A percentile compares a stretch with the other conserved stretches of the same genome.
phyloP scores from a whole-genome alignment of 2,888 invertebrate species.

The Aleiodes testaceus region DNA sequence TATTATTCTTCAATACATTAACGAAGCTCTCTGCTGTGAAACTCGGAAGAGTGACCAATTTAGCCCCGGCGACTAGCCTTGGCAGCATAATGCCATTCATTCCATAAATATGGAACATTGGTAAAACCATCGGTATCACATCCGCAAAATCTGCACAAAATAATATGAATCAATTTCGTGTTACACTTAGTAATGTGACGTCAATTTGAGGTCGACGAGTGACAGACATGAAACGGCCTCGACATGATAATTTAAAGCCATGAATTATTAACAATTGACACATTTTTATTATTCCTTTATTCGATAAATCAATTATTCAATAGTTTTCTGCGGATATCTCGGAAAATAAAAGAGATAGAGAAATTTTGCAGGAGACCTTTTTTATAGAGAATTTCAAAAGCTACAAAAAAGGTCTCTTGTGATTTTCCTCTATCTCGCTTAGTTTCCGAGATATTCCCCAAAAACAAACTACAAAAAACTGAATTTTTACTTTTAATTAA shows the following conservation, averaged over 20 bases:
- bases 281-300: neutral
- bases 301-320: too few species aligned
- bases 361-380: too few species aligned
- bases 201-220: neutral
- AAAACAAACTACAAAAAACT: too few species aligned
- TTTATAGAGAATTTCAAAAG: too few species aligned
- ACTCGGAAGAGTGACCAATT: slow-evolving; percentile 74
- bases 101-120: slow-evolving; percentile 77
- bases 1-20: slow-evolving; percentile 66
- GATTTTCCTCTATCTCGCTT: too few species aligned
- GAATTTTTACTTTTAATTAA: too few species aligned
- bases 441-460: too few species aligned
- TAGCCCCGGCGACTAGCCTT: slow-evolving; percentile 70
- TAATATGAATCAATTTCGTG: neutral
- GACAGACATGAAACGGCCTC: slow-evolving; percentile 14
- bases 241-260: too few species aligned
- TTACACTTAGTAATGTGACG: neutral
- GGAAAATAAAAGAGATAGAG: too few species aligned
- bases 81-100: slow-evolving; percentile 72
- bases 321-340: neutral
- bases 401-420: neutral
- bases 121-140: slow-evolving; percentile 70
- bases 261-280: neutral
- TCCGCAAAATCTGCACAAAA: slow-evolving; percentile 65
- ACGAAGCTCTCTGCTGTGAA: slow-evolving; percentile 76